Evolutionary conservation across 2,888 invertebrate species (phyloP).

Genomic region (Athalia rosae): DNA sequence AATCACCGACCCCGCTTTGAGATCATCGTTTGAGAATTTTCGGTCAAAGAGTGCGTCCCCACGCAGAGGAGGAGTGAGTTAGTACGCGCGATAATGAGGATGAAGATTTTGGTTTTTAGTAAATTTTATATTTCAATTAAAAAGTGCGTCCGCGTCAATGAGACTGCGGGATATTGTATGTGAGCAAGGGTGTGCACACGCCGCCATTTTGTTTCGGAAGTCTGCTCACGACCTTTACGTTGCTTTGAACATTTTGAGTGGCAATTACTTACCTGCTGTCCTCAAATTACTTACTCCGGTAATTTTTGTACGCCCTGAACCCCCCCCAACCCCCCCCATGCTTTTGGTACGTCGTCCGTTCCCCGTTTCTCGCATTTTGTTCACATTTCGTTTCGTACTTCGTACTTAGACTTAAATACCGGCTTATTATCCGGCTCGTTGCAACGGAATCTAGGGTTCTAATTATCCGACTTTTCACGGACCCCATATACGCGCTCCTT

Average conservation of each 20-base stretch:
- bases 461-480: not conserved
- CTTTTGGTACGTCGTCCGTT: conserved; percentile 8
- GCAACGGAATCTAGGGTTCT: conserved; percentile 36
- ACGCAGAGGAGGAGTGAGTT: too few species aligned
- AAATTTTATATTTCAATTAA: too few species aligned
- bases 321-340: conserved; percentile 9
- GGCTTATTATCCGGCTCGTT: conserved; percentile 30
- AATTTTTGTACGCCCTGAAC: conserved; percentile 59
- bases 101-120: too few species aligned
- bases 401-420: not conserved
- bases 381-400: not conserved
- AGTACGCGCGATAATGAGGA: too few species aligned
- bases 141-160: too few species aligned
- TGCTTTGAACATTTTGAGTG: conserved; percentile 65
- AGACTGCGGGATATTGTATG: too few species aligned
- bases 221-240: not conserved
- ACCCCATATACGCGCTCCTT: not conserved
- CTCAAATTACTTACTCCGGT: conserved; percentile 64
- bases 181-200: too few species aligned
- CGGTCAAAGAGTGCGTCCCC: too few species aligned
- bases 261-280: conserved; percentile 63
- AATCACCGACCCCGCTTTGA: too few species aligned
- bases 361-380: conserved; percentile 52
- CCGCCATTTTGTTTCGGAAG: too few species aligned
- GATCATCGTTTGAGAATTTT: too few species aligned